Base-by-base conservation (phyloP, 1,140 invertebrate species). In the Drosophila rhopaloa region DNA sequence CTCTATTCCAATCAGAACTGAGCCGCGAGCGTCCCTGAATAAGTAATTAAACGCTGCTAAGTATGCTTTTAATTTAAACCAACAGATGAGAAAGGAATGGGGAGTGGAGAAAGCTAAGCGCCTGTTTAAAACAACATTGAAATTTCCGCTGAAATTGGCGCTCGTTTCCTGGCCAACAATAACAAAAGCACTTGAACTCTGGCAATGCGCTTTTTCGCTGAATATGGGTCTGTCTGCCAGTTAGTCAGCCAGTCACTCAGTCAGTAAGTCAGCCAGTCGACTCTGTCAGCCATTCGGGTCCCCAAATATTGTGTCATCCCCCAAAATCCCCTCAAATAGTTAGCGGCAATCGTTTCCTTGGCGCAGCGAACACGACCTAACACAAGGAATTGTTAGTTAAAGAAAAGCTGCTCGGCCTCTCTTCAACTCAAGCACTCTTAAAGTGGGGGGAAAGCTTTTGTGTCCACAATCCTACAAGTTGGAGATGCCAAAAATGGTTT, bases 21-120 rank as follows among this genome's bases (percentile, higher is more conserved):
- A 63, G 73, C 61, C 68, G 61, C 40, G n/a, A 37, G 62, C 55
- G 43, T 19, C 47, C 70, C 72, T 82, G 66, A 89, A 80, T 88
- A 89, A 83, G 60, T 88, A 89, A 88, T 83, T 88, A 83, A 88
- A 79, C 65, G 80, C 59, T 37, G 56, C 57, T 77, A 89, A 89
- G 84, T 83, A 77, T 79, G 76, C 76, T 89, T 76, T 86, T 86
- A 79, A 86, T 86, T 88, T 79, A 60, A 60, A 16, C 70, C 67
- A 47, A 66, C 43, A 58, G 53, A 43, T 48, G 46, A 60, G 24
- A 16, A 51, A 13, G n/a, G 7, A 29, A 8, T 9, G 54, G 13
- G 1, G 8, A 51, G 70, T 43, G 32, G 56, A 38, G 53, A 59
- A 43, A 29, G 55, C 61, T 79, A 79, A 79, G 77, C 56, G 47